Conservation (phyloP, 2,797 vertebrate genomes). For the Falco biarmicus region DNA sequence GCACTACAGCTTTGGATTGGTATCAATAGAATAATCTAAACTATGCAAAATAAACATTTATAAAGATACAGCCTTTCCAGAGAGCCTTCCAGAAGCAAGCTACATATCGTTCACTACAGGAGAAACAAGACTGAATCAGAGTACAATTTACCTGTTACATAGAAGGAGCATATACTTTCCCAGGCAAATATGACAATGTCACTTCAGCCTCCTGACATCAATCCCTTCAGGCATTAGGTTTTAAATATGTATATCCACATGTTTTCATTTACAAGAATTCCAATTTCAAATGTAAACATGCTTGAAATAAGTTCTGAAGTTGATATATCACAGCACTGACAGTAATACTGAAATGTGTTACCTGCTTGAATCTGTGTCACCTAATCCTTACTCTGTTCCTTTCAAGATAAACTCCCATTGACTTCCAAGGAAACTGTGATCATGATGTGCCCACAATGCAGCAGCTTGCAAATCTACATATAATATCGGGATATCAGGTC, state of each 20-base stretch:
- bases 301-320: neutral
- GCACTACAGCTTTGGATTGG: neutral
- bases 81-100: neutral
- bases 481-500: neutral
- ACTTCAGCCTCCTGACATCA: neutral
- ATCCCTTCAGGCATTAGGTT: neutral
- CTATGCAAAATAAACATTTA: neutral
- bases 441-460: neutral
- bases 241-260: neutral
- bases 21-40: neutral
- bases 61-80: neutral
- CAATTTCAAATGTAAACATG: neutral
- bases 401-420: neutral
- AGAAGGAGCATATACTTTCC: neutral
- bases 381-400: neutral
- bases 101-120: neutral
- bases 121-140: neutral
- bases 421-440: neutral
- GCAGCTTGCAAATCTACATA: neutral
- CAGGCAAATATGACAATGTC: neutral
- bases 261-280: neutral
- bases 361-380: neutral
- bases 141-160: neutral
- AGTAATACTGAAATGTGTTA: neutral
- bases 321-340: neutral